These are phyloP conservation scores for Rattus rattus DNA, from an alignment of 2,113 vertebrate species.

Conservation along the genomic window DNA sequence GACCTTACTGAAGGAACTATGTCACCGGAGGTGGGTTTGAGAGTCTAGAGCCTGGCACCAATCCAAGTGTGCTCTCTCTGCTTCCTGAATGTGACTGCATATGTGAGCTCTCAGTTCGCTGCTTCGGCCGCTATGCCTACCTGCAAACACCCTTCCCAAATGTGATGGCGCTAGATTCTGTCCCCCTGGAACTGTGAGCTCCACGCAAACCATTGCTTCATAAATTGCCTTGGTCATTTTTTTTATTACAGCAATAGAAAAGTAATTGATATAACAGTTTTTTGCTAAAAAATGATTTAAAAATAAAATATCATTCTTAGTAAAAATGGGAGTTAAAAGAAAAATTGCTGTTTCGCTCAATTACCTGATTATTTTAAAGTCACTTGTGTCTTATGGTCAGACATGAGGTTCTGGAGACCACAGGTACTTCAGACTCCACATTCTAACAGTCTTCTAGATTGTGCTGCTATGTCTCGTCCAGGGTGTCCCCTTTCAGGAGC, in stretches of 20 bases:
- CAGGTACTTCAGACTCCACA: neutral
- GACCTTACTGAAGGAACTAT: neutral
- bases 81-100: neutral
- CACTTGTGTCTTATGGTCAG: neutral
- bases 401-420: neutral
- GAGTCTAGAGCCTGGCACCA: neutral
- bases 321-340: constrained; percentile 41
- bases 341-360: neutral
- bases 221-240: neutral
- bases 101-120: neutral
- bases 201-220: neutral
- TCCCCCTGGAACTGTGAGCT: neutral
- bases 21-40: neutral
- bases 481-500: neutral
- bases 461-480: neutral
- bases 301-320: neutral
- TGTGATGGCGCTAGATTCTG: neutral
- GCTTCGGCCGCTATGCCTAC: neutral
- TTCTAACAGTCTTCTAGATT: neutral
- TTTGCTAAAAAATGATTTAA: neutral
- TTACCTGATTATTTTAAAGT: neutral
- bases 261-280: neutral
- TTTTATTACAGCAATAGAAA: neutral
- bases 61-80: neutral
- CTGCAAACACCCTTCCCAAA: neutral